phyloP scores from a whole-genome alignment of 2,888 invertebrate genomes.

The Leptodirus hochenwartii region DNA sequence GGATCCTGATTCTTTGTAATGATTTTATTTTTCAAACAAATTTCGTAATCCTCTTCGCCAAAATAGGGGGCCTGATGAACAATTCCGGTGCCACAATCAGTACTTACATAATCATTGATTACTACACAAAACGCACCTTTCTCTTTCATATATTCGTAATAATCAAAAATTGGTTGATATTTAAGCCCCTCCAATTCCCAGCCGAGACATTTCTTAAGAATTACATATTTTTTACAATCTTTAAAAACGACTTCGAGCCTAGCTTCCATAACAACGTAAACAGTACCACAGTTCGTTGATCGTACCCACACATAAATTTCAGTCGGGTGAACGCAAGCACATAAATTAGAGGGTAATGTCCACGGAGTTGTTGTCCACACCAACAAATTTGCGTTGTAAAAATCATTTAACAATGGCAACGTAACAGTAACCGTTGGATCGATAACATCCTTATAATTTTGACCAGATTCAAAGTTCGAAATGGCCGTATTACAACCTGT shows the following conservation, averaged over 20 bases:
- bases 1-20: slow-evolving; percentile 74
- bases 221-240: slow-evolving; percentile 56
- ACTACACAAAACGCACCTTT: slow-evolving; percentile 68
- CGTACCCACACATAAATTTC: slow-evolving; percentile 68
- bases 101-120: slow-evolving; percentile 82
- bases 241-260: slow-evolving; percentile 60
- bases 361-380: slow-evolving; percentile 99
- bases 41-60: slow-evolving; percentile 95
- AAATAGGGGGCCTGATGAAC: slow-evolving; percentile 99
- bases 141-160: slow-evolving; percentile 46
- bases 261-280: slow-evolving; percentile 73
- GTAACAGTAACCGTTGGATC: slow-evolving; percentile 89
- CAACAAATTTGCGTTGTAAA: slow-evolving; percentile 44
- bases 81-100: slow-evolving; percentile 92
- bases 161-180: slow-evolving; percentile 85
- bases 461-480: slow-evolving; percentile 97
- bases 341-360: slow-evolving; percentile 94
- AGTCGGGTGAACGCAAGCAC: slow-evolving; percentile 83
- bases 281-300: slow-evolving; percentile 44
- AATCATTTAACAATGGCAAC: slow-evolving; percentile 56
- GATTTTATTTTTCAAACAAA: slow-evolving; percentile 56
- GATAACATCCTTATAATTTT: slow-evolving; percentile 95
- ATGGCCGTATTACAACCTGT: slow-evolving; percentile 93
- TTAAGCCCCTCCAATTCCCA: slow-evolving; percentile 55
- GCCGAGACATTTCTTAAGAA: slow-evolving; percentile 69